Evolutionary conservation across 1,140 invertebrate species (phyloP).

Genomic region (Centruroides sculpturatus): DNA sequence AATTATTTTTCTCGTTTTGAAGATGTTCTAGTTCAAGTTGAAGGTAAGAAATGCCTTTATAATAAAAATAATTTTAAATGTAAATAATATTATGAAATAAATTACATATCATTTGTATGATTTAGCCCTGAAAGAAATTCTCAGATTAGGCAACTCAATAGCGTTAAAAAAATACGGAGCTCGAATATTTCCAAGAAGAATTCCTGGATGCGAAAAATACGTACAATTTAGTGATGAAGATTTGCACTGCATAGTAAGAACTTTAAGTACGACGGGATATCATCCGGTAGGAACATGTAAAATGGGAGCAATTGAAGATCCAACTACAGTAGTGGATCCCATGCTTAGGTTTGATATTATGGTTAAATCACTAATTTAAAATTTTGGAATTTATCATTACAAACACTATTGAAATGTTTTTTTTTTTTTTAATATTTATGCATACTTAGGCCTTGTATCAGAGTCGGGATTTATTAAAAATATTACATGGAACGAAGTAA

Average conservation of each 20-base stretch:
- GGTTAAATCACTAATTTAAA: no score
- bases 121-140: not conserved
- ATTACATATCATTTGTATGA: not conserved
- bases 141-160: not conserved
- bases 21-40: slow-evolving; percentile 35
- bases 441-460: no score
- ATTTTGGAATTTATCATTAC: no score
- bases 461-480: no score
- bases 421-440: no score
- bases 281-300: not conserved
- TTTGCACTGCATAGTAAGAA: not conserved
- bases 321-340: slow-evolving; percentile 63
- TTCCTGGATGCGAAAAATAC: not conserved
- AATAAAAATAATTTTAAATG: no score
- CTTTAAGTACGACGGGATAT: not conserved
- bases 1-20: slow-evolving; percentile 53
- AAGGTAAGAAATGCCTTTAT: slow-evolving; percentile 5
- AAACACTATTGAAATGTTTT: no score
- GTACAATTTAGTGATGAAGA: not conserved
- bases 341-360: slow-evolving; percentile 32
- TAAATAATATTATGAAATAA: no score
- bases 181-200: not conserved
- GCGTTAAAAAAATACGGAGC: not conserved
- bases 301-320: slow-evolving; percentile 48
- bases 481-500: no score